Base-by-base conservation (phyloP, 2,888 invertebrate species). In the Aricia artaxerxes region DNA sequence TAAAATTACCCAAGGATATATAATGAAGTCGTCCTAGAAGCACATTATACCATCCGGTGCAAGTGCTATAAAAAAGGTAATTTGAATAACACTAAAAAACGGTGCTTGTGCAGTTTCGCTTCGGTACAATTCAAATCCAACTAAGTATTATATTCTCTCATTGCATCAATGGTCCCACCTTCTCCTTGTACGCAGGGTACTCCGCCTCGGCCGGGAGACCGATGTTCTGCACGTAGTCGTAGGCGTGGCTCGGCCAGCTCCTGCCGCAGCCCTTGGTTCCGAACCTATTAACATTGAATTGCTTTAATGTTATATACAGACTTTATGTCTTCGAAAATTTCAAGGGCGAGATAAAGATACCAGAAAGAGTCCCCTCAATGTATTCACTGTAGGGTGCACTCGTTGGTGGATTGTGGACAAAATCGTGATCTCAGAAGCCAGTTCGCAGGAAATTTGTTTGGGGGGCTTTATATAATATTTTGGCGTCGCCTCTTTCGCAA, bases 241-340 rank as follows among this genome's bases (percentile, higher is more conserved):
- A 94, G 13, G 93, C 92, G 82, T 83, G 85, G 81, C 85, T 86
- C 24, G 93, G 93, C 93, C 93, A 93, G 44, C 93, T 91, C 72
- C 87, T 86, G 44, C 83, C 82, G 84, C 94, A 94, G 2, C 92
- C 93, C 79, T 87, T 82, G 0, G 87, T 89, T 31, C 91, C 90
- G 82, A 85, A 88, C 80, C 91, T 92, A 85, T 2, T 3, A 4
- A 44, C 40, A 40, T n/a, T 11, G 6, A 4, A n/a, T 61, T 7
- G 11, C 4, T 57, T 13, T 53, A 53, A 13, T 16, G 73, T 13
- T 76, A 16, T 31, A 53, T 31, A 53, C 31, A 11, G 57, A 49
- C 13, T 38, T 1, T 44, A 44, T 44, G 44, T 44, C 9, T 49
- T 49, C 6, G 53, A 73, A 44, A 44, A 49, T 49, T 16, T 16